Evolutionary conservation across 2,113 vertebrate genomes (phyloP).

Genomic region (rat (Rattus norvegicus)): GRCr8 NC_086024.1:55508001-55508500

Average conservation of each 20-base stretch:
- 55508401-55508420: background rate
- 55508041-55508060: background rate
- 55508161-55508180: background rate
- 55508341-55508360: background rate
- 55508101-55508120: background rate
- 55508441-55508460: slow-evolving; percentile 1
- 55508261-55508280: background rate
- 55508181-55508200: background rate
- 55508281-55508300: background rate
- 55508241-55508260: background rate
- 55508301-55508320: background rate
- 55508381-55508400: slow-evolving; percentile 26
- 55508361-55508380: background rate
- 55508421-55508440: background rate
- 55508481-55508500: background rate
- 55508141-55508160: slow-evolving; percentile 32
- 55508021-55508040: background rate
- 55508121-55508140: slow-evolving; percentile 45
- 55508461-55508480: background rate
- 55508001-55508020: background rate
- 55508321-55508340: background rate
- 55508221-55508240: background rate
- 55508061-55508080: background rate
- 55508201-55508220: background rate
- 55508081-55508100: background rate